A percentile compares a stretch with the other conserved stretches of the same genome.
These are phyloP conservation scores for Athripsodes cinereus DNA, from an alignment of 2,888 invertebrate species.

Conservation along the genomic window DNA sequence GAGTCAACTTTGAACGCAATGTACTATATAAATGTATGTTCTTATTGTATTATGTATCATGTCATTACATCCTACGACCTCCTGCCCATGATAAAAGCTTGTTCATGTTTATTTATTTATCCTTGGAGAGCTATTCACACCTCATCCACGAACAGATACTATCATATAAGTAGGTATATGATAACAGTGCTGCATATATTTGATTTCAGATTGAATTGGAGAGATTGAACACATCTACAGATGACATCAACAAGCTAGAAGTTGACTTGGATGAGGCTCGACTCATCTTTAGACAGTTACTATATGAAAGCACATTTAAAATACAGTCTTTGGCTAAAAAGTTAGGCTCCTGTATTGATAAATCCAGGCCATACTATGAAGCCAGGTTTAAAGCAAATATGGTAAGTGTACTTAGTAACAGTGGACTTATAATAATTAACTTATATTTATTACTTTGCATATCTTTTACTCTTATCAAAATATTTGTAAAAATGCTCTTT, in stretches of 20 bases:
- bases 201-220: constrained; percentile 73
- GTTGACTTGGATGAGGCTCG: constrained; percentile 85
- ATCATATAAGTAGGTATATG: too few relatives aligned
- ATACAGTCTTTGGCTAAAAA: constrained; percentile 77
- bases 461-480: too few relatives aligned
- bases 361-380: constrained; percentile 87
- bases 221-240: constrained; percentile 82
- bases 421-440: not conserved
- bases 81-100: too few relatives aligned
- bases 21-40: not conserved
- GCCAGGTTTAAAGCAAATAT: constrained; percentile 77
- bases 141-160: too few relatives aligned
- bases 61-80: not conserved
- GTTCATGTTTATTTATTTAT: too few relatives aligned
- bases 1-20: constrained; percentile 4
- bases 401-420: constrained; percentile 52
- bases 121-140: too few relatives aligned
- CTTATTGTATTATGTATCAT: constrained; percentile 3
- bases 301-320: constrained; percentile 76
- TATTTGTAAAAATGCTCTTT: constrained; percentile 4
- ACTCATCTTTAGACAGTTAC: constrained; percentile 70
- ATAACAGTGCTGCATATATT: not conserved
- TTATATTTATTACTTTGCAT: too few relatives aligned
- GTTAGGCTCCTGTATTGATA: constrained; percentile 77
- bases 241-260: constrained; percentile 87